These are phyloP conservation scores for Cosmia trapezina DNA, from an alignment of 2,888 invertebrate species.

Conservation along the genomic window DNA sequence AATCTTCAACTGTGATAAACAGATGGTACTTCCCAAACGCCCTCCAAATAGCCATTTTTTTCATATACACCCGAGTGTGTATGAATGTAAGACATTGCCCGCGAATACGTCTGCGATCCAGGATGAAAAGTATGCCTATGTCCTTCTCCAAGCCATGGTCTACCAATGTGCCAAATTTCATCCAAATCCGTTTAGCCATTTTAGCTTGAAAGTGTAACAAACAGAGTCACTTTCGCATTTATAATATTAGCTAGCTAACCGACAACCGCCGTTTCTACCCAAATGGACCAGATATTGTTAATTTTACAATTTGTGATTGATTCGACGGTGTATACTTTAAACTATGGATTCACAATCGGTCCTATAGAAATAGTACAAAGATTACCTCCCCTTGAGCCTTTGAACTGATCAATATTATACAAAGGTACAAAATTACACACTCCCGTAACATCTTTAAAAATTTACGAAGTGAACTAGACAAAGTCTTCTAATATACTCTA, in stretches of 20 bases:
- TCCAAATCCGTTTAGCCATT: too few species aligned
- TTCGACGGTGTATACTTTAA: neutral
- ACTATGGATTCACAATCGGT: neutral
- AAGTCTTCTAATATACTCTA: slow-evolving; percentile 71
- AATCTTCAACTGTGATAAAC: too few species aligned
- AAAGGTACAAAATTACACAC: slow-evolving; percentile 16
- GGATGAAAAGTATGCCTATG: too few species aligned
- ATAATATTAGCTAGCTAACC: neutral
- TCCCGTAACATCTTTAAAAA: slow-evolving; percentile 40
- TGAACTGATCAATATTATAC: neutral
- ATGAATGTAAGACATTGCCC: too few species aligned
- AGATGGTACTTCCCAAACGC: too few species aligned
- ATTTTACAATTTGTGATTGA: neutral
- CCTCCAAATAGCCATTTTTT: too few species aligned
- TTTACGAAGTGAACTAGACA: slow-evolving; percentile 44
- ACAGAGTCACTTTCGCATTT: too few species aligned
- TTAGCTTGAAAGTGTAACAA: too few species aligned
- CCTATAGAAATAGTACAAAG: neutral
- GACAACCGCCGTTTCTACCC: neutral
- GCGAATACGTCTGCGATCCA: too few species aligned
- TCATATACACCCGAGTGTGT: too few species aligned
- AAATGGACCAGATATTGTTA: neutral
- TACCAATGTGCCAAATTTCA: too few species aligned
- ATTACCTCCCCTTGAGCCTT: neutral
- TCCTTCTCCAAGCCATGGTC: too few species aligned